Conservation (phyloP, 2,113 vertebrate species). For the Phoxinus phoxinus region DNA sequence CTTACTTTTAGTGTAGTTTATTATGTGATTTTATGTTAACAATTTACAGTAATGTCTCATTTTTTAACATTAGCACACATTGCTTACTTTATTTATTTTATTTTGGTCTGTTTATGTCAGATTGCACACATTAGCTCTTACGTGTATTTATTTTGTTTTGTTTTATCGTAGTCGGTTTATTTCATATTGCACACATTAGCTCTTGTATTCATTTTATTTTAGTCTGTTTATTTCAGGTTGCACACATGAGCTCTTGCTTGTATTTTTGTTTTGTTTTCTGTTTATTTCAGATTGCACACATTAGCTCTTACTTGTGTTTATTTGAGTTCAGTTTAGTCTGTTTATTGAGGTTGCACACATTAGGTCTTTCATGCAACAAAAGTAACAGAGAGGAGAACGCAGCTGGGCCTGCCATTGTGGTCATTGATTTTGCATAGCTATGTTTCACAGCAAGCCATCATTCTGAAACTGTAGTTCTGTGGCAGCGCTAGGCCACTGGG, state of each 20-base stretch:
- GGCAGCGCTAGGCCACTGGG: slow-evolving; percentile 65
- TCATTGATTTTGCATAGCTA: slow-evolving; percentile 72
- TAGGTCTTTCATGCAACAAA: slow-evolving; percentile 66
- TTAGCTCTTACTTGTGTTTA: neutral
- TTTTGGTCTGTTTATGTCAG: neutral
- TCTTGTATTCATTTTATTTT: slow-evolving; percentile 31
- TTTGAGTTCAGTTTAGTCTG: slow-evolving; percentile 45
- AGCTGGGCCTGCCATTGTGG: slow-evolving; percentile 59
- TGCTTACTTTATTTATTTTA: no score
- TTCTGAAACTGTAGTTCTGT: slow-evolving; percentile 68
- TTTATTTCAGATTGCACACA: neutral
- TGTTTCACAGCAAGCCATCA: slow-evolving; percentile 75
- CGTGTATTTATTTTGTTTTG: slow-evolving; percentile 39
- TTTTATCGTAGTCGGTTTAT: neutral
- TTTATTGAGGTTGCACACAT: slow-evolving; percentile 63
- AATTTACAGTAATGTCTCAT: no score
- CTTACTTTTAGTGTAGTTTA: slow-evolving; percentile 34
- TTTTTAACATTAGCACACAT: no score
- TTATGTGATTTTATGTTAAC: no score
- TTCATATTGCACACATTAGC: no score
- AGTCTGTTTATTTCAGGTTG: slow-evolving; percentile 61
- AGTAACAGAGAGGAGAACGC: slow-evolving; percentile 64
- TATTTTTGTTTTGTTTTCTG: no score
- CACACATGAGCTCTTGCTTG: slow-evolving; percentile 61
- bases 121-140: no score